These are phyloP conservation scores for Rhagophthalmus giganteus DNA, from an alignment of 2,888 invertebrate species.

Conservation along the genomic window DNA sequence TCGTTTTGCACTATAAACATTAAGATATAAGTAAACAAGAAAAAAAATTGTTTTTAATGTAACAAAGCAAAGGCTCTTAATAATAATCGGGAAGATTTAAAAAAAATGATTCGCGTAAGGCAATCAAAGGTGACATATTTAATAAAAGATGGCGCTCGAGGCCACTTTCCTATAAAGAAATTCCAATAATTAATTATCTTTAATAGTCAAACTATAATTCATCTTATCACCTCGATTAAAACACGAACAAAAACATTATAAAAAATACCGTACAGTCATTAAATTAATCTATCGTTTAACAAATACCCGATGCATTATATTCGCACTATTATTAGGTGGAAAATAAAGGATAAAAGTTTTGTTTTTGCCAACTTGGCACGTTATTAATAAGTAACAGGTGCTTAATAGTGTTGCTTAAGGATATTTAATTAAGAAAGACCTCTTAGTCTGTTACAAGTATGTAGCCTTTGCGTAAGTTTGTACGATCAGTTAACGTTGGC, in stretches of 20 bases:
- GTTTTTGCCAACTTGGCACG: conserved; percentile 29
- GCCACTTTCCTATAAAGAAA: no score
- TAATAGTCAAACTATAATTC: not conserved
- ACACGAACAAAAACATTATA: no score
- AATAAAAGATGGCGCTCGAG: no score
- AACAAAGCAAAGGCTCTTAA: no score
- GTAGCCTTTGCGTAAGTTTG: conserved; percentile 22
- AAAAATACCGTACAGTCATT: not conserved
- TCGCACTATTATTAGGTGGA: conserved; percentile 26
- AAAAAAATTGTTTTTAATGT: no score
- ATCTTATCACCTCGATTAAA: no score
- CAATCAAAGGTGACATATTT: no score
- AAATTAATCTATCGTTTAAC: conserved; percentile 10
- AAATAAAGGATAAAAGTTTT: conserved; percentile 23
- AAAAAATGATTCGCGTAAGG: no score
- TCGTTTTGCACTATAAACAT: no score
- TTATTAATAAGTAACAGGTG: conserved; percentile 31
- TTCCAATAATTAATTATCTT: no score
- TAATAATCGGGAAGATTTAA: no score
- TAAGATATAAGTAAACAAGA: no score
- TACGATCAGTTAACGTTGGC: conserved; percentile 12
- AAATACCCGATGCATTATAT: conserved; percentile 27
- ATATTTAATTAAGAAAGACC: conserved; percentile 28
- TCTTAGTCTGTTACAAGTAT: conserved; percentile 13
- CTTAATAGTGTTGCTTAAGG: conserved; percentile 26